Conservation (phyloP, 2,888 invertebrate genomes). For the Pristionchus mayeri region DNA sequence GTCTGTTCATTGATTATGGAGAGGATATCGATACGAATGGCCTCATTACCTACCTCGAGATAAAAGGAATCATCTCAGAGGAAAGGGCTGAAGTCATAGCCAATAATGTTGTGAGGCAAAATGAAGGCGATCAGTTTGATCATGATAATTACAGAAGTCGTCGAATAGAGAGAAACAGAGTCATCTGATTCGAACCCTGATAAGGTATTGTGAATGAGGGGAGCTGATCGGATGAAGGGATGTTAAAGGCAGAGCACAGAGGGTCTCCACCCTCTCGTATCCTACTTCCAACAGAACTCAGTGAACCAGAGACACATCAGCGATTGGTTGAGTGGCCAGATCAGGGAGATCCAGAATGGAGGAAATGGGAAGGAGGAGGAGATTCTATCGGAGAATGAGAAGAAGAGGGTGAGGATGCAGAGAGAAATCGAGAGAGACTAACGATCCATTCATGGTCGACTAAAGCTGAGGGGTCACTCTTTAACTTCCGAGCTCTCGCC, state of each 20-base stretch:
- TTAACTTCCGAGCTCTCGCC: no score
- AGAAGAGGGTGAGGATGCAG: neutral
- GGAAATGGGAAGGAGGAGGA: slow-evolving; percentile 31
- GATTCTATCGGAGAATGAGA: neutral
- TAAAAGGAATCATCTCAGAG: slow-evolving; percentile 38
- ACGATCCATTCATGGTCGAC: no score
- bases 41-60: slow-evolving; percentile 48
- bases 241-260: slow-evolving; percentile 5
- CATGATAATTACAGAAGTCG: neutral
- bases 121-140: neutral
- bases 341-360: slow-evolving; percentile 6
- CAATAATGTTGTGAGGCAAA: neutral
- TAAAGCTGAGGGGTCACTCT: no score
- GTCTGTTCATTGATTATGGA: slow-evolving; percentile 41
- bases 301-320: slow-evolving; percentile 8
- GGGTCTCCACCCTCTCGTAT: neutral
- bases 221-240: no score
- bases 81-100: slow-evolving; percentile 39
- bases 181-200: neutral
- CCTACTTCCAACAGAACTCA: slow-evolving; percentile 6
- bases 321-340: slow-evolving; percentile 8
- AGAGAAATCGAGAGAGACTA: neutral
- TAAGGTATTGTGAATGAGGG: neutral
- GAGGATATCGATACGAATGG: slow-evolving; percentile 50
- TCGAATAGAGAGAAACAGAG: neutral